Base-by-base conservation (phyloP, 2,113 vertebrate genomes). In the Crotalus tigris region DNA sequence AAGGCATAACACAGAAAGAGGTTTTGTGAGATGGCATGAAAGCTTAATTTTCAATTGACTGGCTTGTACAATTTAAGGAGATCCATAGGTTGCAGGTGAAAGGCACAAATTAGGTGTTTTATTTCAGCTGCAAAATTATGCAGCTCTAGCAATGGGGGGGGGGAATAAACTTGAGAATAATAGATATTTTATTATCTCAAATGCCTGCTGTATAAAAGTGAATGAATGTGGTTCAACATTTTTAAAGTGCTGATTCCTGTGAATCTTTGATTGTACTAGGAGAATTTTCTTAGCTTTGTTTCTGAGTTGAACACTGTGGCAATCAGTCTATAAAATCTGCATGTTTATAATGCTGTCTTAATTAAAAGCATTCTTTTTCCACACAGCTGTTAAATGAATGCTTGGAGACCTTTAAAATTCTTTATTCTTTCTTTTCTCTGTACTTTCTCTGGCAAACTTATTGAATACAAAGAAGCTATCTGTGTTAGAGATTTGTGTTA, bases 321-420 rank as follows among this genome's bases (percentile, higher is more conserved):
- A 58, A 0, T 11, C 92, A 93, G 1, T 91, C 2, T 58, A 90
- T 92, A 91, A 90, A 93, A 33, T 19, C 24, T 26, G 44, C 26
- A 0, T 26, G 15, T 85, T 4, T 61, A 1, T 33, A 7, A 54
- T 19, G 0, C 69, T 93, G 91, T 19, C 11, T 5, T 93, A 85
- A 81, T 92, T 92, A 81, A 0, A 92, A 49, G 75, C 92, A 92
- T 85, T 85, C 0, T 92, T 94, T 87, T 94, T 87, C 29, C 89
- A 75, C 85, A 92, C 8, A 90, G 29, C 15, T 93, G 94, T 91
- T 81, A 92, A 89, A 92, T 89, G 85, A 12, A 44, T 23, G 1
- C 5, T 1, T 49, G 26, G 3, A 94, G 85, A 69, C 0, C 29
- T 21, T 86, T 91, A 61, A 92, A 29, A 23, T 21, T 61, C 19